These are phyloP conservation scores for Monochamus alternatus DNA, from an alignment of 2,888 invertebrate genomes.

Conservation along the genomic window DNA sequence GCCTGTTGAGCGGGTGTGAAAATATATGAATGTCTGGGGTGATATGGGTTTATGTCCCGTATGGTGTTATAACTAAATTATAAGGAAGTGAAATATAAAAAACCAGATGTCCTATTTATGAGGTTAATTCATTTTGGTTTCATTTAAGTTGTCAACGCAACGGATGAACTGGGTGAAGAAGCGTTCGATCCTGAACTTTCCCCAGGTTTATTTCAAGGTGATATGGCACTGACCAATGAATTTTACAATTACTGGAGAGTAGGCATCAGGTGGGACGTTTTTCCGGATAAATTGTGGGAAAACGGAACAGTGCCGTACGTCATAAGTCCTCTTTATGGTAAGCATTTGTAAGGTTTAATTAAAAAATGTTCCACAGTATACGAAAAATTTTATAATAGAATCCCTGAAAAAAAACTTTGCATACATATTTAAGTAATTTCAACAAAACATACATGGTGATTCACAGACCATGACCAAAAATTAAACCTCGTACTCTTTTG, in stretches of 20 bases:
- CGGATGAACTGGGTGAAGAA: slow-evolving; percentile 54
- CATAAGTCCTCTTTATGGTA: slow-evolving; percentile 77
- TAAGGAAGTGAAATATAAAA: background rate
- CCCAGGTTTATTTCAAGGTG: slow-evolving; percentile 80
- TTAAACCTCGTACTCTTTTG: no score
- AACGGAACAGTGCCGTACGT: slow-evolving; percentile 79
- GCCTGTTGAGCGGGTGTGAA: no score
- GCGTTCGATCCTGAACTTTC: slow-evolving; percentile 77
- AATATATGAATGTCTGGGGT: no score
- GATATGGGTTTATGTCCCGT: background rate
- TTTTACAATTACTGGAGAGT: slow-evolving; percentile 76
- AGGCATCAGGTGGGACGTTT: slow-evolving; percentile 78
- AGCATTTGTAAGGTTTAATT: slow-evolving; percentile 45
- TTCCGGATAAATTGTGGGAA: slow-evolving; percentile 78
- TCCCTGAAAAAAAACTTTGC: no score
- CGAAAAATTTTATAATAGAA: no score
- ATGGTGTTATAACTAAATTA: background rate
- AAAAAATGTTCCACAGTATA: no score
- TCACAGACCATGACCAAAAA: no score
- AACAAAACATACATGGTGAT: no score
- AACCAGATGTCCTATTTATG: background rate
- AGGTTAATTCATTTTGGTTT: slow-evolving; percentile 1
- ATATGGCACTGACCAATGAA: slow-evolving; percentile 79
- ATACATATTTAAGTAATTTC: no score
- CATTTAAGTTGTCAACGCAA: slow-evolving; percentile 50